Base-by-base conservation (phyloP, 1,140 invertebrate species). In the Lepeophtheirus salmonis region DNA sequence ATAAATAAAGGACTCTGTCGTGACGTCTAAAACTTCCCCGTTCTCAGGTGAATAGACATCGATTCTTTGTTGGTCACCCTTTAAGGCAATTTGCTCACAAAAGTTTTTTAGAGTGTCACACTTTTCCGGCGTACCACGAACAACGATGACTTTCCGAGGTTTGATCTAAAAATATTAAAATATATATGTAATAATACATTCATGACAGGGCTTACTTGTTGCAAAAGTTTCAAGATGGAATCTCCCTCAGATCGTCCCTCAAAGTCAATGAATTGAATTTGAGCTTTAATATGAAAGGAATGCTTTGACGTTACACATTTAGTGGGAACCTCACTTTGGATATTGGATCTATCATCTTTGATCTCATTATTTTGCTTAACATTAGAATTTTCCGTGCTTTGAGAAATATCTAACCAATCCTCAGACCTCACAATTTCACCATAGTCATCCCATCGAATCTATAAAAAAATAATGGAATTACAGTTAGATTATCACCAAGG, bases 171-270 rank as follows among this genome's bases (percentile, higher is more conserved):
- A 41, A 41, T 10, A n/a, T 41, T 41, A 41, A 41, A 41, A 41
- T 10, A 41, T 41, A 41, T 41, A 41, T 41, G 6, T n/a, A 41
- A 41, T n/a, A 41, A 41, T 10, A 10, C 6, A 41, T 10, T 41
- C 6, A 41, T 78, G 67, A 52, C 6, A 52, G 6, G 3, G 4
- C 20, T 21, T 52, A 60, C 30, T 50, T 60, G 49, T 16, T 60
- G 49, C 23, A 60, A 21, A 4, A 60, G 30, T 50, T 60, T 52
- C 30, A 60, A 16, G 18, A 50, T 24, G 18, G 57, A 60, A 73
- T 98, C 94, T 0, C 91, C 91, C 73, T 99, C 95, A 0, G 91
- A 95, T 50, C 94, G 76, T 3, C 95, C 95, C 71, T 99, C 95
- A 71, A 98, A 95, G 74, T 99, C 95, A 61, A 99, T 97, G 66